Percentiles rank a stretch among this genome's conserved stretches.
Evolutionary conservation across 2,113 vertebrate species (phyloP).

Genomic region (Benitochromis conjunctus): DNA sequence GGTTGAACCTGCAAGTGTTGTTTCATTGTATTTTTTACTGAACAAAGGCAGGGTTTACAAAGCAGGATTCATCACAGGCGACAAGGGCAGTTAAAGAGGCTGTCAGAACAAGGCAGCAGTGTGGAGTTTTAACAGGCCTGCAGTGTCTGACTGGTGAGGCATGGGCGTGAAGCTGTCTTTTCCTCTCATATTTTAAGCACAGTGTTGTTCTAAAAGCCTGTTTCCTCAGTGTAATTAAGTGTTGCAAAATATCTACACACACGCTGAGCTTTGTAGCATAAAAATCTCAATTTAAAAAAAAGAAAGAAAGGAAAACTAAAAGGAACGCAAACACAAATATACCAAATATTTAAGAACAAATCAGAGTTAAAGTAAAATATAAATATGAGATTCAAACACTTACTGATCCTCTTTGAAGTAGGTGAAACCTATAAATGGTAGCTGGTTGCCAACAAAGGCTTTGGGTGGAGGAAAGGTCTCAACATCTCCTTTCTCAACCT

Average conservation of each 20-base stretch:
- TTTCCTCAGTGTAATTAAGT: not conserved
- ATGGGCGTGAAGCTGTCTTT: conserved; percentile 14
- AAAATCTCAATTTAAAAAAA: not conserved
- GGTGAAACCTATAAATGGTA: conserved; percentile 96
- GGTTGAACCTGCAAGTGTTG: not conserved
- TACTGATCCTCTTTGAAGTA: conserved; percentile 96
- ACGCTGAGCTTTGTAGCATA: not conserved
- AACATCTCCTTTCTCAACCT: conserved; percentile 85
- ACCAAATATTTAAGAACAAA: not conserved
- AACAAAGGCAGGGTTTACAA: not conserved
- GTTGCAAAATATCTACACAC: not conserved
- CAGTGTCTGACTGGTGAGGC: conserved; percentile 49
- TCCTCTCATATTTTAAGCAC: not conserved
- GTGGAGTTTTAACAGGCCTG: conserved; percentile 45
- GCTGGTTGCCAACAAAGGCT: conserved; percentile 96
- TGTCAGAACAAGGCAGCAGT: conserved; percentile 60
- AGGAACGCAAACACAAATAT: not conserved
- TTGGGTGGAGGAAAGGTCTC: conserved; percentile 93
- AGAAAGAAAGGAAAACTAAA: not conserved
- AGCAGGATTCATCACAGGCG: not conserved
- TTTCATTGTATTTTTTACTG: not conserved
- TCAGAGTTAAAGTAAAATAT: not conserved
- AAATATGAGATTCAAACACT: conserved; percentile 42
- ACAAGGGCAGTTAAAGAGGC: conserved; percentile 2
- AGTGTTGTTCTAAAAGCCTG: not conserved